phyloP scores from a whole-genome alignment of 2,888 invertebrate species.

The Macrophya annulata region DNA sequence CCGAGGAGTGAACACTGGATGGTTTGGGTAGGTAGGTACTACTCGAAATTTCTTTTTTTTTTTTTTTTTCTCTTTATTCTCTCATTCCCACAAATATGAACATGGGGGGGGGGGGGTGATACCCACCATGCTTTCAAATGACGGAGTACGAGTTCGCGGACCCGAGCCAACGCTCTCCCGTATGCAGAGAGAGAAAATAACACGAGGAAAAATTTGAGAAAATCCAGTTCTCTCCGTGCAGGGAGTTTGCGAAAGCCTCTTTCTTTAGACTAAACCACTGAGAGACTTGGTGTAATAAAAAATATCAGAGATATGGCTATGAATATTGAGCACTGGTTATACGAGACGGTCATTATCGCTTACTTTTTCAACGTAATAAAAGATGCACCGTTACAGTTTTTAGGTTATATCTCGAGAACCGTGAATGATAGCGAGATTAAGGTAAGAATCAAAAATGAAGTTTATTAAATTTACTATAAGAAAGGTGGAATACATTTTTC shows the following conservation, averaged over 20 bases:
- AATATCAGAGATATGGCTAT: neutral
- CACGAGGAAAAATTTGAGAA: neutral
- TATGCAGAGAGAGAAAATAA: neutral
- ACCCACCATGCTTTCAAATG: neutral
- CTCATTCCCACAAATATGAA: slow-evolving; percentile 10
- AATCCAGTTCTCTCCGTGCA: neutral
- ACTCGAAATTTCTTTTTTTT: neutral
- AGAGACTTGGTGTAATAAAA: neutral
- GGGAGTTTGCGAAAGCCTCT: slow-evolving; percentile 10
- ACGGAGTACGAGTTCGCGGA: slow-evolving; percentile 33
- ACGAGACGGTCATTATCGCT: neutral
- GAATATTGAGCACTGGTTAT: slow-evolving; percentile 25
- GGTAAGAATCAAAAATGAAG: neutral
- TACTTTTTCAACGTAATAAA: neutral
- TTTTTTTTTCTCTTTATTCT: slow-evolving; percentile 6
- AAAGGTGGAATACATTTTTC: neutral
- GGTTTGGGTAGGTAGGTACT: neutral
- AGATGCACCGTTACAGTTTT: neutral
- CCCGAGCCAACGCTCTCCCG: neutral
- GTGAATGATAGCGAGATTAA: neutral
- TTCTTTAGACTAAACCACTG: neutral
- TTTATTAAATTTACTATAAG: neutral
- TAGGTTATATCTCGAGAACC: neutral
- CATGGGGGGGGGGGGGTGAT: neutral
- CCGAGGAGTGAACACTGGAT: slow-evolving; percentile 9